Percentiles rank a stretch among this genome's conserved stretches.
Conservation (phyloP, 2,888 invertebrate genomes). For the Meiosimyza platycephala region DNA sequence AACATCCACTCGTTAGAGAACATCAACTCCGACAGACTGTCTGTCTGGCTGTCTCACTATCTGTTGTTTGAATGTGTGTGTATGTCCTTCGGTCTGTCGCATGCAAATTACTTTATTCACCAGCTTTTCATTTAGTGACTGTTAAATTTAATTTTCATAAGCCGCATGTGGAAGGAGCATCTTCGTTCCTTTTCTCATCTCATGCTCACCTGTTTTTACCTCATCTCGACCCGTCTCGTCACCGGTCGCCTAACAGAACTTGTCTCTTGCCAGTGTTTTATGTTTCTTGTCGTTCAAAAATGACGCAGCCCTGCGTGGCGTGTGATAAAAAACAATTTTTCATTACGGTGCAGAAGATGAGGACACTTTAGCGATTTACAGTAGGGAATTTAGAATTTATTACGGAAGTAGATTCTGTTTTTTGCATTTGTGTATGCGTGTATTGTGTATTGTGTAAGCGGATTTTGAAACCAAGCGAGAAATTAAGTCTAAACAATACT, state of each 20-base stretch:
- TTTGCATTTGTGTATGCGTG: too few relatives aligned
- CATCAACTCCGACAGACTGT: not conserved
- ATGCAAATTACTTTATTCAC: conserved; percentile 15
- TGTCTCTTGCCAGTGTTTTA: not conserved
- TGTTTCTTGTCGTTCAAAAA: not conserved
- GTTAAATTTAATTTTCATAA: conserved; percentile 34
- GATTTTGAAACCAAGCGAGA: too few relatives aligned
- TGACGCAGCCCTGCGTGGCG: not conserved
- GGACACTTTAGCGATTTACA: conserved; percentile 5
- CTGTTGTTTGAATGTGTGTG: not conserved
- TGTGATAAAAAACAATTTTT: conserved; percentile 38
- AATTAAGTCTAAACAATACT: too few relatives aligned
- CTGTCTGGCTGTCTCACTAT: not conserved
- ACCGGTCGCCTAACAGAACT: not conserved
- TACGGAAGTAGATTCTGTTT: not conserved
- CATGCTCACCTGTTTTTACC: not conserved
- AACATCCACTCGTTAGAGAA: not conserved
- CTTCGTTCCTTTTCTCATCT: not conserved
- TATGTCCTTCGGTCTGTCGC: not conserved
- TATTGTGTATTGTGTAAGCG: not conserved
- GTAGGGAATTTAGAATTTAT: conserved; percentile 5
- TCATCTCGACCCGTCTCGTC: not conserved
- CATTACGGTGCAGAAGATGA: conserved; percentile 34
- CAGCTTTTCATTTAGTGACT: conserved; percentile 6
- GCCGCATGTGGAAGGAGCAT: not conserved